Conservation (phyloP, 2,888 invertebrate genomes). For the Ornithoptera priamus region DNA sequence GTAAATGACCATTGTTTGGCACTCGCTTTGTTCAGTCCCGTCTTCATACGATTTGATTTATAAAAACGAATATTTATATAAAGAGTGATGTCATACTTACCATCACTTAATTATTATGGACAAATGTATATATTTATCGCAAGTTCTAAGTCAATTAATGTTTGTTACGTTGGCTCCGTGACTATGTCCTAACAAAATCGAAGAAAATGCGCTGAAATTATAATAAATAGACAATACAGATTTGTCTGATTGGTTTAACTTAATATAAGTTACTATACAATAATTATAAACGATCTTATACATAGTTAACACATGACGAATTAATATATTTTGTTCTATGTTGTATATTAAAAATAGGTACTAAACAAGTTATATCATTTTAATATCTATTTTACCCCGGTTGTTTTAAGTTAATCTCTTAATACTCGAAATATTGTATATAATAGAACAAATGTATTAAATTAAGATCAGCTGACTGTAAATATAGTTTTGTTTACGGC, state of each 20-base stretch:
- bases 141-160: not conserved
- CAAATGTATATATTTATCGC: not conserved
- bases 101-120: too few relatives aligned
- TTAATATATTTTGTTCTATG: not conserved
- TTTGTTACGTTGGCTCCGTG: not conserved
- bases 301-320: not conserved
- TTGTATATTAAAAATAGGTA: too few relatives aligned
- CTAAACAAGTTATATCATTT: too few relatives aligned
- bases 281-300: not conserved
- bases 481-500: too few relatives aligned
- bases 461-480: too few relatives aligned
- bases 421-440: too few relatives aligned
- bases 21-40: slow-evolving; percentile 11
- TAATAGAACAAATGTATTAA: too few relatives aligned
- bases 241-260: not conserved
- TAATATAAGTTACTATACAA: not conserved
- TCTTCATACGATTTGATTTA: slow-evolving; percentile 11
- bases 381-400: too few relatives aligned
- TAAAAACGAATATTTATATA: slow-evolving; percentile 1
- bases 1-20: slow-evolving; percentile 22
- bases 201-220: not conserved
- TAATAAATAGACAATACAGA: not conserved
- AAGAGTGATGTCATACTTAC: not conserved
- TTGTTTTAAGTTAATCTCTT: too few relatives aligned
- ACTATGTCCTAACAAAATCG: not conserved